Base-by-base conservation (phyloP, 2,113 vertebrate species). In the Hyaena hyaena region DNA sequence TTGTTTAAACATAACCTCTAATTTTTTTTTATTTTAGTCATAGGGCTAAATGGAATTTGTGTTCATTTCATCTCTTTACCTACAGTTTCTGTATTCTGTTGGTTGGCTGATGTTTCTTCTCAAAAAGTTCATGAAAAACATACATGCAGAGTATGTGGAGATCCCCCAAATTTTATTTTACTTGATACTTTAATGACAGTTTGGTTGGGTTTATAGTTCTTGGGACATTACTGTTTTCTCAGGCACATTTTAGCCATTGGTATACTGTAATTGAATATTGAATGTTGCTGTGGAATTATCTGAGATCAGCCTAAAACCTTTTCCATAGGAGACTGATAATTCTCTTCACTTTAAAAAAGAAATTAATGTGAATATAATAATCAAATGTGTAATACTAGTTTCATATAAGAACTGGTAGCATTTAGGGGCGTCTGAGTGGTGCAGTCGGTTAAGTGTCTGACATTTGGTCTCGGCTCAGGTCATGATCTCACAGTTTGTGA, bases 271-370 rank as follows among this genome's bases (percentile, higher is more conserved):
- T 1, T 82, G n/a, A 95, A 10, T 74, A 14, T 86, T 68, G 31
- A 88, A 87, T 82, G 15, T 81, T 69, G 16, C 28, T 24, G 0
- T 45, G 6, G 15, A 45, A 0, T 86, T 68, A 33, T n/a, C 21
- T 53, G 23, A 48, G 12, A 58, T 26, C 23, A 90, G 31, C 11
- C 35, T 77, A 65, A 93, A 92, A 86, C 28, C 7, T 90, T 87
- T 79, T 58, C 15, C 16, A 61, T 58, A 61, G 10, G 17, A 73
- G 23, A 91, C 0, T 84, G 28, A 77, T 65, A 53, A n/a, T 88
- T 88, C 66, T 66, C 5, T 87, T 90, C 48, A 74, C 43, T 66
- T 96, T 74, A 91, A 85, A 93, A n/a, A 87, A 84, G 17, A 7
- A 48, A 33, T 10, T 86, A 76, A 43, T 85, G 4, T 28, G 79